These are phyloP conservation scores for Scolopax bukidnonensis DNA, from an alignment of 2,797 vertebrate genomes.

Conservation along the genomic window DNA sequence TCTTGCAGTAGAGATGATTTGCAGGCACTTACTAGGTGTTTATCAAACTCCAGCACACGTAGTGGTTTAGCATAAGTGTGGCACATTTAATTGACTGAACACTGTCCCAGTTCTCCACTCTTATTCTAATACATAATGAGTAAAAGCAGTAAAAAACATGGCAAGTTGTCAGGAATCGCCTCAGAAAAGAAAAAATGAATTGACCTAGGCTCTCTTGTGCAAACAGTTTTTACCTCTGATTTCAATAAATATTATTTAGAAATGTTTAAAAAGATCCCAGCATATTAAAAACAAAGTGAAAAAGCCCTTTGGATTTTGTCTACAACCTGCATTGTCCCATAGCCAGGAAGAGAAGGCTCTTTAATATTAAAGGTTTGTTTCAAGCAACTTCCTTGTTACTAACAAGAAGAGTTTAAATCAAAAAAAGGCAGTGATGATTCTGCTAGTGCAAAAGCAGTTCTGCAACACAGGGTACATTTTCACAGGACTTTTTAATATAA, in stretches of 20 bases:
- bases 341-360: background rate
- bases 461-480: constrained; percentile 78
- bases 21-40: constrained; percentile 73
- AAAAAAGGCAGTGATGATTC: constrained; percentile 69
- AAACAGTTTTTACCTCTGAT: constrained; percentile 16
- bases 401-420: constrained; percentile 68
- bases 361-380: constrained; percentile 31
- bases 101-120: constrained; percentile 61
- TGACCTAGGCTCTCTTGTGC: background rate
- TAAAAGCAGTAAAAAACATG: constrained; percentile 44
- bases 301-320: constrained; percentile 22
- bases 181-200: constrained; percentile 6
- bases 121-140: constrained; percentile 46
- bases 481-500: constrained; percentile 83
- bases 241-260: background rate
- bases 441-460: constrained; percentile 70
- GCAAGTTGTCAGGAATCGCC: constrained; percentile 62
- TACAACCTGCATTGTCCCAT: background rate
- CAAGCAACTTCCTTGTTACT: constrained; percentile 27
- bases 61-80: constrained; percentile 65
- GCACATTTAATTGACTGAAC: constrained; percentile 71
- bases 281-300: background rate
- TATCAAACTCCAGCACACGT: constrained; percentile 71
- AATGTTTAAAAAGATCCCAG: background rate
- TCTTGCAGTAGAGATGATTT: constrained; percentile 73